Conservation (phyloP, 2,888 invertebrate genomes). For the Dryocosmus kuriphilus region DNA sequence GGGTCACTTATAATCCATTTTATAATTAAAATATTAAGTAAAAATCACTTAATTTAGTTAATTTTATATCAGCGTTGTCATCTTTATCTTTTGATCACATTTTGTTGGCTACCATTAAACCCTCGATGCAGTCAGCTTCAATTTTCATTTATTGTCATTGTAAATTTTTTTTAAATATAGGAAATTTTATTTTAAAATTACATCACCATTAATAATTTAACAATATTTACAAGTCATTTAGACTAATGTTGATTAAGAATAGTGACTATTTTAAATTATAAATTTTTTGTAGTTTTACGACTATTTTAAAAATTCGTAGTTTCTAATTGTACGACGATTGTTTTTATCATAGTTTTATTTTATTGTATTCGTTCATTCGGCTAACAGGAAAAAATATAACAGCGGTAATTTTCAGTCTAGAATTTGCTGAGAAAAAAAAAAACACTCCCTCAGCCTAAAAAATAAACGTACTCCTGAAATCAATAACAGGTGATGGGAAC, state of each 20-base stretch:
- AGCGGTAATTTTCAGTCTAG: neutral
- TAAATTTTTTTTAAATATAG: neutral
- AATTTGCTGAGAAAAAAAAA: too few species aligned
- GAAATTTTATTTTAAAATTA: neutral
- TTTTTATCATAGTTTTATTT: neutral
- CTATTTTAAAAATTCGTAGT: neutral
- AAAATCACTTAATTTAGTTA: too few species aligned
- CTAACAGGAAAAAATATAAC: neutral
- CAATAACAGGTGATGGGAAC: too few species aligned
- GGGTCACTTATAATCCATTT: conserved; percentile 99
- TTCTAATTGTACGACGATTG: neutral
- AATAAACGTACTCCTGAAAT: too few species aligned
- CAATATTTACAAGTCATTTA: too few species aligned
- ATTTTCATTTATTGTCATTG: neutral
- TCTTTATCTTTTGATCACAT: neutral
- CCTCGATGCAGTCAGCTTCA: neutral
- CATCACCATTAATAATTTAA: too few species aligned
- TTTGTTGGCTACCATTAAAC: neutral
- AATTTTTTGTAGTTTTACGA: neutral
- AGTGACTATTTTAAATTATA: too few species aligned
- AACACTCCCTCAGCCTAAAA: too few species aligned
- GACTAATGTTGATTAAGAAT: too few species aligned
- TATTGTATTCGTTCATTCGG: neutral
- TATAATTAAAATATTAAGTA: conserved; percentile 91
- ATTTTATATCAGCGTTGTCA: too few species aligned